Conservation (phyloP, 2,888 invertebrate species). For the Tenthredo notha region DNA sequence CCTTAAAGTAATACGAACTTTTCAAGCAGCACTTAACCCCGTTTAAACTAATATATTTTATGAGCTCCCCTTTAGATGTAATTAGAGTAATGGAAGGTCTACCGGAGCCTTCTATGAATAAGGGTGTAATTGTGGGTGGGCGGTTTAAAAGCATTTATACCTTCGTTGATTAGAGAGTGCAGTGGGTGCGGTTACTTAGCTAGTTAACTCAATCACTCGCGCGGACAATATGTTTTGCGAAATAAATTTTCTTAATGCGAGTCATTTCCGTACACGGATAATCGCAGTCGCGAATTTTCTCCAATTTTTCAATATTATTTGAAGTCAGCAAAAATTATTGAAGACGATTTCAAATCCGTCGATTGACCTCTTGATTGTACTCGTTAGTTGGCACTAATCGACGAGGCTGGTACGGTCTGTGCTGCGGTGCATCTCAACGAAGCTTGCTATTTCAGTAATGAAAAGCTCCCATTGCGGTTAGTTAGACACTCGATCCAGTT, state of each 20-base stretch:
- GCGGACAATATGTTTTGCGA: background rate
- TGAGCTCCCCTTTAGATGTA: constrained; percentile 57
- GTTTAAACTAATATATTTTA: constrained; percentile 48
- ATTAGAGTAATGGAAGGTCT: constrained; percentile 65
- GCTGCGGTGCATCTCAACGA: constrained; percentile 35
- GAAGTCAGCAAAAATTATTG: background rate
- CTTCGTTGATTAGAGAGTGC: constrained; percentile 66
- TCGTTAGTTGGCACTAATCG: constrained; percentile 43
- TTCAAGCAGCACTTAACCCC: constrained; percentile 48
- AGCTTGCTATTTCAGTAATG: constrained; percentile 25
- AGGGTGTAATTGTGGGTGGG: constrained; percentile 65
- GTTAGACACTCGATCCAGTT: constrained; percentile 29
- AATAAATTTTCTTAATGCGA: constrained; percentile 2
- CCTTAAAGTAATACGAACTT: constrained; percentile 33
- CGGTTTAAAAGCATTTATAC: constrained; percentile 67
- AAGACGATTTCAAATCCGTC: constrained; percentile 3
- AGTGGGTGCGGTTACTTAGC: constrained; percentile 67
- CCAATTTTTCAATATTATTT: background rate
- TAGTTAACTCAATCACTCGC: constrained; percentile 50
- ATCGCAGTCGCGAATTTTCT: background rate
- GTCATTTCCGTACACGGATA: background rate
- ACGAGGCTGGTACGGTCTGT: background rate
- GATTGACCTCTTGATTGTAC: background rate
- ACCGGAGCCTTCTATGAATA: constrained; percentile 58
- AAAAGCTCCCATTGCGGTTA: constrained; percentile 32